Evolutionary conservation across 2,797 vertebrate species (phyloP), one percentile per base, ranked within the genome.

Genomic region (Enteromius viviparus): DNA sequence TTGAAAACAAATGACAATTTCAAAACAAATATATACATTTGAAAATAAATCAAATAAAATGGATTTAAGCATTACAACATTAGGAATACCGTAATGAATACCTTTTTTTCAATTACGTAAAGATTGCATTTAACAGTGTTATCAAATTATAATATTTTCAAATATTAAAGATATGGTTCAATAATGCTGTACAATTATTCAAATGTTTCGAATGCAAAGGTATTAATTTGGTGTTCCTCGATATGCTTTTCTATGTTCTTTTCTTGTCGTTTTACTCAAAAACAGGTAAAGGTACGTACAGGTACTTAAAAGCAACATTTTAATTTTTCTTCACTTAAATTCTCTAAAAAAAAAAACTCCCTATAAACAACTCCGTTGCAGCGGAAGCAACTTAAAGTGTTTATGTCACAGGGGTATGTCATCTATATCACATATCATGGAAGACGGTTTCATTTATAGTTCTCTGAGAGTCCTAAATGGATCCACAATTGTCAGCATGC

Each of bases 361-460:
- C 42, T 64, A 47, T 70, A 51, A 76, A 84, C 78, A 49, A 34
- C 7, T 62, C 26, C 26, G 26, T 26, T 26, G 77, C 83, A 68
- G 71, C 49, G 66, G 69, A 79, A 81, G 72, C 76, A 85, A 86
- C 85, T 51, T 66, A 80, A 76, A 72, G 87, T 80, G 76, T 84
- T 86, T 84, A 86, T 80, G 74, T 70, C 29, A 65, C 23, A 76
- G 72, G 66, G 53, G 42, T 74, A 64, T 81, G 80, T 37, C 42
- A 75, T 81, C 55, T 72, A 51, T 49, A 72, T 72, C 69, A 49
- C 3, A 62, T 74, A 81, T 81, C 80, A 51, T 74, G 45, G 19
- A 74, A 80, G 68, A 34, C 62, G 4, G 80, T 72, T 85, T 88
- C 60, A 85, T 84, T 85, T 85, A 86, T 86, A 88, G 83, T 80